These are phyloP conservation scores for Carassius carassius DNA, from an alignment of 2,113 vertebrate genomes.

Conservation along the genomic window DNA sequence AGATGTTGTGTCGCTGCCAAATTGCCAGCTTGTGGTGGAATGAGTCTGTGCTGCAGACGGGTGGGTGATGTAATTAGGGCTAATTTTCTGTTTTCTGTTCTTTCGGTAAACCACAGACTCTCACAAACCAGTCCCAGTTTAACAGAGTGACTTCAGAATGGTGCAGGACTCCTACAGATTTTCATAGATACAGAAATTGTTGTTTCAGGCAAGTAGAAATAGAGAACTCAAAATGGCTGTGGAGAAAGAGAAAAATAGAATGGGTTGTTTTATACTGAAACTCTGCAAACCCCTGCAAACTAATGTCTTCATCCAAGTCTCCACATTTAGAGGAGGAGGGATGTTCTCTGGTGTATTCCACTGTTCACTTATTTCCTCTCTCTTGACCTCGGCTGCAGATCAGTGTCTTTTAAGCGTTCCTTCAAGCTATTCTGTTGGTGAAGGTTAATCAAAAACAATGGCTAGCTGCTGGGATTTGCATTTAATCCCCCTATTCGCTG, in stretches of 20 bases:
- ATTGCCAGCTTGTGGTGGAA: slow-evolving; percentile 54
- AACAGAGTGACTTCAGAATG: slow-evolving; percentile 29
- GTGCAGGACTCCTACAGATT: background rate
- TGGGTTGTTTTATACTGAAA: background rate
- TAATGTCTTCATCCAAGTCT: background rate
- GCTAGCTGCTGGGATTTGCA: slow-evolving; percentile 52
- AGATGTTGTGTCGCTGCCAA: slow-evolving; percentile 43
- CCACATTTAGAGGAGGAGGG: background rate
- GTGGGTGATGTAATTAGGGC: slow-evolving; percentile 56
- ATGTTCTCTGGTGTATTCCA: slow-evolving; percentile 7
- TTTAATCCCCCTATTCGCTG: slow-evolving; percentile 60
- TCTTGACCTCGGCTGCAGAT: slow-evolving; percentile 38
- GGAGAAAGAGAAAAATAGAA: background rate
- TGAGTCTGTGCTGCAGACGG: slow-evolving; percentile 55
- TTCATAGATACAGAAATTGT: background rate
- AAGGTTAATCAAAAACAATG: slow-evolving; percentile 51
- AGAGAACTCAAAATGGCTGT: background rate
- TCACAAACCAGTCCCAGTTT: slow-evolving; percentile 39
- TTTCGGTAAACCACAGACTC: slow-evolving; percentile 45
- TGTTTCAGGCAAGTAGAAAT: slow-evolving; percentile 6
- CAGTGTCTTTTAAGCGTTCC: slow-evolving; percentile 36
- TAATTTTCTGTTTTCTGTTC: slow-evolving; percentile 53
- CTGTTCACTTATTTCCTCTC: slow-evolving; percentile 43
- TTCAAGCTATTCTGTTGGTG: slow-evolving; percentile 19
- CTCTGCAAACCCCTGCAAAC: background rate